Percentiles rank a stretch among this genome's conserved stretches.
Evolutionary conservation across 2,888 invertebrate genomes (phyloP).

Genomic region (Cacoxenus indagator): DNA sequence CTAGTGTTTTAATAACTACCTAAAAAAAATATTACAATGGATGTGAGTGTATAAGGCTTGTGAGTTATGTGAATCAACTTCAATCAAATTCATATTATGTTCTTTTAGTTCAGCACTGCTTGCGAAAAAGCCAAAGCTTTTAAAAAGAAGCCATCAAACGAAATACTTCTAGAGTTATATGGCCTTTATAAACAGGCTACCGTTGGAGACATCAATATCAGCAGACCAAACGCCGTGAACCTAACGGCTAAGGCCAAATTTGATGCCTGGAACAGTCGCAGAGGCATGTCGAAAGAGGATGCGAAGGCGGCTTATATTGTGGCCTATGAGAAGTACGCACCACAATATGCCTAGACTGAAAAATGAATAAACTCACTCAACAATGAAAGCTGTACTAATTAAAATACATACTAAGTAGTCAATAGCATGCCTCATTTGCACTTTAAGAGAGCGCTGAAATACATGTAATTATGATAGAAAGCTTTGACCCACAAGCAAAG

Average conservation of each 20-base stretch:
- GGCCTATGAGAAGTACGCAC: conserved; percentile 74
- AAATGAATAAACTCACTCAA: conserved; percentile 33
- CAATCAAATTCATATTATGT: neutral
- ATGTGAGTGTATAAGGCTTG: conserved; percentile 43
- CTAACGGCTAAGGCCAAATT: conserved; percentile 93
- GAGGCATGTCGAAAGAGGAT: conserved; percentile 82
- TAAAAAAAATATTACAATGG: no score
- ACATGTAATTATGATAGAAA: neutral
- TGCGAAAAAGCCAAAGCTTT: conserved; percentile 82
- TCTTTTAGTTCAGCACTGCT: conserved; percentile 78
- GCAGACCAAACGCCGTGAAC: conserved; percentile 88
- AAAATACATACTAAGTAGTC: neutral
- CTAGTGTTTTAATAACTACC: no score
- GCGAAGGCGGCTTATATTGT: conserved; percentile 88
- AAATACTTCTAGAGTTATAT: conserved; percentile 86
- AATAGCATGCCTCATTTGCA: no score
- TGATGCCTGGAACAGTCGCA: conserved; percentile 90
- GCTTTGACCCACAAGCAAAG: no score
- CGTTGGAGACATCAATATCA: conserved; percentile 84
- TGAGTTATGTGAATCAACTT: conserved; percentile 8
- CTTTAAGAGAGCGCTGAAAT: neutral
- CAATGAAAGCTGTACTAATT: conserved; percentile 2
- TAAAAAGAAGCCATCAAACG: conserved; percentile 82
- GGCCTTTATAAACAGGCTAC: conserved; percentile 88
- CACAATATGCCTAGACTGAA: conserved; percentile 72